phyloP scores from a whole-genome alignment of 2,797 vertebrate species.

The Tenualosa ilisha region DNA sequence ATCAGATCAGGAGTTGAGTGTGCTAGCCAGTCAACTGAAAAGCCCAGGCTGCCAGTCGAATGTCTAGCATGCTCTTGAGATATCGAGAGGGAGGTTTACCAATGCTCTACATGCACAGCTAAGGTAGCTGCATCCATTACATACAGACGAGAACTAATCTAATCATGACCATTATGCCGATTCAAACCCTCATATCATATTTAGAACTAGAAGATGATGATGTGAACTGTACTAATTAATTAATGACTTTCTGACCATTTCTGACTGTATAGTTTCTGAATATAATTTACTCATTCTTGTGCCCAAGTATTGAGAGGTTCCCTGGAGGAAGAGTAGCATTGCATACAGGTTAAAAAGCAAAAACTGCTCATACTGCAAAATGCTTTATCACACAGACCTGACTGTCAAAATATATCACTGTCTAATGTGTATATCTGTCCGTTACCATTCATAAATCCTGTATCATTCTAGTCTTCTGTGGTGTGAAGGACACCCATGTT shows the following conservation, averaged over 20 bases:
- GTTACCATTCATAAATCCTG: no score
- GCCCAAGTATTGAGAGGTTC: no score
- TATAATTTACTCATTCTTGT: no score
- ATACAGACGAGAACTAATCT: no score
- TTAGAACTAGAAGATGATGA: not conserved
- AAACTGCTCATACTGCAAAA: not conserved
- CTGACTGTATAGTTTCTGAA: not conserved
- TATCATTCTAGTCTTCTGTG: not conserved
- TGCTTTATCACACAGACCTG: not conserved
- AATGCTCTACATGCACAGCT: no score
- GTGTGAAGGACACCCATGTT: not conserved
- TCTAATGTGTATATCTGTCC: not conserved
- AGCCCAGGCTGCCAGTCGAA: no score
- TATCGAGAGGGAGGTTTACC: no score
- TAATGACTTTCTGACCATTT: not conserved
- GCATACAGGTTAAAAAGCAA: not conserved
- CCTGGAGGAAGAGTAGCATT: not conserved
- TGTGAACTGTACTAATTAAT: not conserved
- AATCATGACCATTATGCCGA: not conserved
- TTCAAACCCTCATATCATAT: not conserved
- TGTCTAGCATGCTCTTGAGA: no score
- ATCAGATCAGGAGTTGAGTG: no score
- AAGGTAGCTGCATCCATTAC: no score
- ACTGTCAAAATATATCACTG: not conserved
- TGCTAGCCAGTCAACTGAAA: no score